Evolutionary conservation across 2,888 invertebrate genomes (phyloP), one percentile per base, ranked within the genome.

Genomic region (Crepidodera aurea): DNA sequence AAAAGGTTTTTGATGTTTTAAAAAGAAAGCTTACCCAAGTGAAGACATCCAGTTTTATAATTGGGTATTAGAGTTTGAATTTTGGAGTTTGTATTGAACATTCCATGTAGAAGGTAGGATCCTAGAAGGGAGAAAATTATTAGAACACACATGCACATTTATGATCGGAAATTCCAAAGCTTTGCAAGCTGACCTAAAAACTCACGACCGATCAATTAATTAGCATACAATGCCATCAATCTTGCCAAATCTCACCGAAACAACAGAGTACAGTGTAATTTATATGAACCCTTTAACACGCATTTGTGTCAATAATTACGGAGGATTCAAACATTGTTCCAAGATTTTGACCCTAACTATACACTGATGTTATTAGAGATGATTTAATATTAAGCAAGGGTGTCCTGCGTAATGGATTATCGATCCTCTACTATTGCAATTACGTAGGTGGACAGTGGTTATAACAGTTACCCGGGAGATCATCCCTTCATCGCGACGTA

Each of bases 331-430:
- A 48, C 48, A 29, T 48, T 48, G 48, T 48, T 16, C 48, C 27
- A 48, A 48, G 48, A 48, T 48, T 48, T 29, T 48, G 15, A 27
- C 48, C 48, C 48, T 48, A 48, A 48, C 56, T 58, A 58, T 48
- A 44, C 22, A 58, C 18, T 51, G 58, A 58, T 42, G 46, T 53
- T 54, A 50, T 54, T 54, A 54, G 48, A 29, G 59, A 53, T 54
- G 54, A 60, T 60, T 48, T 48, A 60, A 60, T 60, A 60, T 60
- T 60, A 27, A 60, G 46, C 60, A 60, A 58, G 50, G 58, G 58
- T 29, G 29, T 29, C 27, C 48, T 48, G 37, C 60, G 60, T 60
- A 60, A 60, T 60, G 54, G 60, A 39, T 55, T 60, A 60, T 60
- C 54, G 60, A 60, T 60, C 50, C 40, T 51, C 42, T 39, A 51